A percentile compares a stretch with the other conserved stretches of the same genome.
Evolutionary conservation across 2,888 invertebrate species (phyloP).

Genomic region (Macaria notata): DNA sequence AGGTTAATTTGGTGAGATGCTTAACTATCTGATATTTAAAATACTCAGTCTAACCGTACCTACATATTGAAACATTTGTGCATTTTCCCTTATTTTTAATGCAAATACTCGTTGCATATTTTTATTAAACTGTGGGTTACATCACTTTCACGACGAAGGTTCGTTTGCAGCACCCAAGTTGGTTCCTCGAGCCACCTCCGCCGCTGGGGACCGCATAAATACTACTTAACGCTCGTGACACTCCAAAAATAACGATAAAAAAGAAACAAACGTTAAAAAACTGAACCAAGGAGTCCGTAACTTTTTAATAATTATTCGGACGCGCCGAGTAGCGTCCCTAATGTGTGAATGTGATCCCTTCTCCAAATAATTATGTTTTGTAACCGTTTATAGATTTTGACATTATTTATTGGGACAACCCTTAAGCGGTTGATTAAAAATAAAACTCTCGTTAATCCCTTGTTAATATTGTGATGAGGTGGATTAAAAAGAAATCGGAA

Average conservation of each 20-base stretch:
- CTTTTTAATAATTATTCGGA: constrained; percentile 75
- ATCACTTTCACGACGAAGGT: too few species aligned
- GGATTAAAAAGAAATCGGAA: constrained; percentile 15
- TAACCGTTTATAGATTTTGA: constrained; percentile 72
- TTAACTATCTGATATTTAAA: too few species aligned
- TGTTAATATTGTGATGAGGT: constrained; percentile 28
- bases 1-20: too few species aligned
- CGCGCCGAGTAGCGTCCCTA: constrained; percentile 75
- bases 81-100: too few species aligned
- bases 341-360: constrained; percentile 73
- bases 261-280: constrained; percentile 45
- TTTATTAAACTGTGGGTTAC: too few species aligned
- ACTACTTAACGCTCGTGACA: constrained; percentile 75
- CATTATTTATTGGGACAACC: constrained; percentile 66
- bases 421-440: constrained; percentile 37
- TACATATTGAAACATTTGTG: too few species aligned
- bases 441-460: constrained; percentile 23
- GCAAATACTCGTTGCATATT: too few species aligned
- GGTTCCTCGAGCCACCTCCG: constrained; percentile 57
- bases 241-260: constrained; percentile 61
- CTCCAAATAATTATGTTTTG: constrained; percentile 75
- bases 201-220: constrained; percentile 79
- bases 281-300: constrained; percentile 43
- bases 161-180: constrained; percentile 37
- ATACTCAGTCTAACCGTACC: too few species aligned